These are phyloP conservation scores for Leptodactylus fallax DNA, from an alignment of 2,797 vertebrate species.

Conservation along the genomic window DNA sequence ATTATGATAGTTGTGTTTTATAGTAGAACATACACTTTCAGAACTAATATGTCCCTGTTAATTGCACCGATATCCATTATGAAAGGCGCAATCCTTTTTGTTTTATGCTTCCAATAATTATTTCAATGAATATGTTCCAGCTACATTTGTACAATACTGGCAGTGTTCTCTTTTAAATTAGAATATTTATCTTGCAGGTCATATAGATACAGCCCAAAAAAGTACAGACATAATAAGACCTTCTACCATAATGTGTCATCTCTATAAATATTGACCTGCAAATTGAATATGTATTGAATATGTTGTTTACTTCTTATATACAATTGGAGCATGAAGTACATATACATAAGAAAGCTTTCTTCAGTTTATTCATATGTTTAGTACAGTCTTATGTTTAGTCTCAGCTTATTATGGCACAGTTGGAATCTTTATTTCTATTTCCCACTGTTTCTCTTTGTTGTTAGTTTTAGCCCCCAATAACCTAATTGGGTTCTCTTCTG, in stretches of 20 bases:
- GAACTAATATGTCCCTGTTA: conserved; percentile 24
- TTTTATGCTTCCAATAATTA: conserved; percentile 21
- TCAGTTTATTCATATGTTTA: too few relatives aligned
- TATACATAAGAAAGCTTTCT: not conserved
- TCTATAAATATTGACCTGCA: not conserved
- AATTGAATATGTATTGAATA: not conserved
- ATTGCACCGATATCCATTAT: conserved; percentile 2
- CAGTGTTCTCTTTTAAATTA: not conserved
- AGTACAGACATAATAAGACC: not conserved
- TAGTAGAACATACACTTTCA: not conserved
- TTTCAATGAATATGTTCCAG: conserved; percentile 6
- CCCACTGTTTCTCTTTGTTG: too few relatives aligned
- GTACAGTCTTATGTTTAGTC: too few relatives aligned
- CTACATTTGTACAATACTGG: not conserved
- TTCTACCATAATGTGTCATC: not conserved
- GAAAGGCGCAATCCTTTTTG: conserved; percentile 4
- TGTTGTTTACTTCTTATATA: not conserved
- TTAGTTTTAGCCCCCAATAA: too few relatives aligned
- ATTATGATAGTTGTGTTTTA: conserved; percentile 16
- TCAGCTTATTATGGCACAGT: too few relatives aligned
- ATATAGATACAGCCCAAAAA: not conserved
- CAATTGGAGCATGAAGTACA: not conserved
- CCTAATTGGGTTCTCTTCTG: too few relatives aligned
- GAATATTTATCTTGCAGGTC: not conserved
- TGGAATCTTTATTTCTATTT: too few relatives aligned